phyloP scores from a whole-genome alignment of 2,113 vertebrate species.

The Cricetomys ansorgei region DNA sequence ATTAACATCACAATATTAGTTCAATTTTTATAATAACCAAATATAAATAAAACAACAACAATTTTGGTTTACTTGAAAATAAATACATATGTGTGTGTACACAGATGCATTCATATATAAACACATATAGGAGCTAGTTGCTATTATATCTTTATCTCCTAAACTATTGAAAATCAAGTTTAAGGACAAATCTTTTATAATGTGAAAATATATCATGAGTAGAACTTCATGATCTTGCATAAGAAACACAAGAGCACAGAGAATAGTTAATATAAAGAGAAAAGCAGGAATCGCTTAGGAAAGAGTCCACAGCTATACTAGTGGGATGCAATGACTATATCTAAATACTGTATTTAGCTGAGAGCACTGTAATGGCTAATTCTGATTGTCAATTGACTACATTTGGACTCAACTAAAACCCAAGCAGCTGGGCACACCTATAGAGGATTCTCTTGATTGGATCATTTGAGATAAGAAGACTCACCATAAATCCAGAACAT shows the following conservation, averaged over 20 bases:
- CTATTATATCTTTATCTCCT: not conserved
- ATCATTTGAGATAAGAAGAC: not conserved
- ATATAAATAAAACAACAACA: constrained; percentile 11
- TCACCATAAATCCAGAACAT: too few relatives aligned
- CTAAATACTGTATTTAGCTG: not conserved
- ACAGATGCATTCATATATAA: not conserved
- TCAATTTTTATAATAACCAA: not conserved
- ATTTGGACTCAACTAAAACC: not conserved
- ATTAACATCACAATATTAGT: not conserved
- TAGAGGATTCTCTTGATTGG: not conserved
- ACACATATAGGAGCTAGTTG: not conserved
- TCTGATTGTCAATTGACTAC: not conserved
- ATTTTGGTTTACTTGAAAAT: not conserved
- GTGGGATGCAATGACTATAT: not conserved
- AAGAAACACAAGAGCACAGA: not conserved
- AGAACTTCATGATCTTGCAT: not conserved
- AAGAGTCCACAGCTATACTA: not conserved
- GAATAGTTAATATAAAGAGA: not conserved
- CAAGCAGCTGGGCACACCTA: not conserved
- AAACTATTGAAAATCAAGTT: not conserved
- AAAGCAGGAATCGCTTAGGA: not conserved
- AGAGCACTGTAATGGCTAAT: not conserved
- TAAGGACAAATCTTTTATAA: not conserved
- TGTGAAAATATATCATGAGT: not conserved
- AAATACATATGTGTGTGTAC: too few relatives aligned